Evolutionary conservation across 2,888 invertebrate genomes (phyloP).

Genomic region (Piscicola geometra): DNA sequence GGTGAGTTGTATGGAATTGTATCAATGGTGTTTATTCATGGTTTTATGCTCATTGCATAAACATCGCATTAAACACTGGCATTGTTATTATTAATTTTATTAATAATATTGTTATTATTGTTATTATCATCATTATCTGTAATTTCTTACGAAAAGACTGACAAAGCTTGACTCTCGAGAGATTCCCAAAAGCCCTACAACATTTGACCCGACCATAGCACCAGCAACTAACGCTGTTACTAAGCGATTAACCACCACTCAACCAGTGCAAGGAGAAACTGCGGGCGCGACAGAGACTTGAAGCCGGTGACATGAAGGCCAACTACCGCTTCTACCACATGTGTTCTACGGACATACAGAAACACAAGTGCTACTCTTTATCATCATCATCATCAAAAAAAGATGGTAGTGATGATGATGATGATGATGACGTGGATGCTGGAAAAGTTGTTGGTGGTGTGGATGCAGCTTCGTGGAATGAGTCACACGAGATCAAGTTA

Average conservation of each 20-base stretch:
- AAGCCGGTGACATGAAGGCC: conserved; percentile 82
- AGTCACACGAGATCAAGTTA: neutral
- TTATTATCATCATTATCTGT: too few species aligned
- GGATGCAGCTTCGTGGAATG: conserved; percentile 75
- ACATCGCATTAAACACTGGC: too few species aligned
- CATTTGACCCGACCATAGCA: neutral
- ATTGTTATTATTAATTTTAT: neutral
- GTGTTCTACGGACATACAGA: conserved; percentile 82
- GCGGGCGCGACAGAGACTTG: conserved; percentile 75
- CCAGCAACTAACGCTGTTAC: neutral
- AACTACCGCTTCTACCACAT: conserved; percentile 71
- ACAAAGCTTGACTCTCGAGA: too few species aligned
- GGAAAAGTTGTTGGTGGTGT: conserved; percentile 64
- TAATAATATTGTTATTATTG: neutral
- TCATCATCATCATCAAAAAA: too few species aligned
- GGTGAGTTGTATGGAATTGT: too few species aligned
- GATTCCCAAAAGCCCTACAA: too few species aligned
- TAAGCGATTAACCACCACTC: neutral
- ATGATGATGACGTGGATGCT: conserved; percentile 18
- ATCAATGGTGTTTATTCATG: too few species aligned
- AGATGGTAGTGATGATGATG: too few species aligned
- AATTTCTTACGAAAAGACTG: too few species aligned
- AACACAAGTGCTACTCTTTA: conserved; percentile 68
- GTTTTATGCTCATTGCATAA: too few species aligned
- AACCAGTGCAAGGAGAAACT: conserved; percentile 78